These are phyloP conservation scores for Tipula confusa DNA, from an alignment of 2,888 invertebrate genomes.

Conservation along the genomic window DNA sequence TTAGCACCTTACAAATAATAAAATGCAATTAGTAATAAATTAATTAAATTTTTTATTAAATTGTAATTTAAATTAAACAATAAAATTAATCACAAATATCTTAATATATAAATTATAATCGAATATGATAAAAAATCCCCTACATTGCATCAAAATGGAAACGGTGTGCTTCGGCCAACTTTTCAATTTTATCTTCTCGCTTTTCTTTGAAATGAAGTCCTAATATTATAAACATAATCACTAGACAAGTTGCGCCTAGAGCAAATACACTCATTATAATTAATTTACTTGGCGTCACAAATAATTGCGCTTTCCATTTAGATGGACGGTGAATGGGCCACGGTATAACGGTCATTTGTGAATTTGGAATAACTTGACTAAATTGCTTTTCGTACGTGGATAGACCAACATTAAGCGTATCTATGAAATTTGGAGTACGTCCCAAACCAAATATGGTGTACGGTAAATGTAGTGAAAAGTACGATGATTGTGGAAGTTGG, in stretches of 20 bases:
- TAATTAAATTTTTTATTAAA: background rate
- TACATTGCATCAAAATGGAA: conserved; percentile 87
- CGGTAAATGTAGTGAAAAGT: conserved; percentile 89
- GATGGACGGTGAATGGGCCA: conserved; percentile 70
- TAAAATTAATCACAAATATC: background rate
- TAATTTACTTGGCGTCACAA: conserved; percentile 90
- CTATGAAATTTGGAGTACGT: conserved; percentile 95
- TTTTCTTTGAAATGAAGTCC: conserved; percentile 88
- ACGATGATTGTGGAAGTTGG: conserved; percentile 87
- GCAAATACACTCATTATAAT: conserved; percentile 89
- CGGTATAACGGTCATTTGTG: conserved; percentile 94
- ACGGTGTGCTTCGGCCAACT: conserved; percentile 71
- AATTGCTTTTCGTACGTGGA: conserved; percentile 68
- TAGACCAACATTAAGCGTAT: conserved; percentile 75
- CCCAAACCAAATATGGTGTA: conserved; percentile 97
- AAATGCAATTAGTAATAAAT: background rate
- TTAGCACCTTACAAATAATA: conserved; percentile 3
- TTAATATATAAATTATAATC: conserved; percentile 12
- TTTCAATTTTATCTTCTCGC: conserved; percentile 73
- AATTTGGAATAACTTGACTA: conserved; percentile 94
- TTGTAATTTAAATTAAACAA: background rate
- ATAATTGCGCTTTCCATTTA: conserved; percentile 85
- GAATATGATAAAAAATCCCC: background rate
- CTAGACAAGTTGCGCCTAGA: conserved; percentile 76
- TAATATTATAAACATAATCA: conserved; percentile 79